Evolutionary conservation across 2,888 invertebrate species (phyloP), one percentile per base, ranked within the genome.

Genomic region (Phytoseiulus persimilis): DNA sequence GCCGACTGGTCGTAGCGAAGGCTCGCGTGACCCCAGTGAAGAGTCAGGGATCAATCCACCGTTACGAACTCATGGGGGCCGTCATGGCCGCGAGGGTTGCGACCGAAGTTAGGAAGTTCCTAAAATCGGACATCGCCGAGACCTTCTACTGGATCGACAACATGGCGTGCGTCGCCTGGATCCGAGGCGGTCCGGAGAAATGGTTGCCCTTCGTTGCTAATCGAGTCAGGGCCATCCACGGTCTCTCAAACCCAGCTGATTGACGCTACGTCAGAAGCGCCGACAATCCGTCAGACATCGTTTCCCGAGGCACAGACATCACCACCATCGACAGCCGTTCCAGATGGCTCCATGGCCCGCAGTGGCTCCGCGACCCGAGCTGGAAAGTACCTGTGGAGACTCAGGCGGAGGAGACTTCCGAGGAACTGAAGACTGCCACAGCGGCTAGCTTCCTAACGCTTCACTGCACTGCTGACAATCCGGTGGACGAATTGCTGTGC

Each of bases 141-240:
- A 31, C n/a, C 6, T n/a, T 6, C 6, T 89, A n/a, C 11, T 89
- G 89, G 89, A n/a, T 18, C 9, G 89, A 89, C 11, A 46, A 45
- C 9, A n/a, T n/a, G 32, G 65, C 65, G n/a, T 28, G 28, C 18
- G 9, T 89, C 31, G 9, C 28, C 3, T 89, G 89, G 89, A 89
- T 89, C 31, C 31, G 89, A 0, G 33, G 89, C 45, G 31, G 6
- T 31, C 31, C 89, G 0, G 65, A 32, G 14, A 32, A 89, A 32
- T 89, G 32, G 89, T 6, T 32, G 31, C 31, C 89, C 6, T 89
- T 89, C 11, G 89, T 89, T 0, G 89, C 89, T 2, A 89, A 89
- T 89, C 89, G 32, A 0, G 31, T 89, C 89, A 6, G 3, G n/a
- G 89, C 32, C 3, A 89, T 89, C 9, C 32, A 32, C 14, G 5